Conservation (phyloP, 2,888 invertebrate species). For the Ernsta delagoae region DNA sequence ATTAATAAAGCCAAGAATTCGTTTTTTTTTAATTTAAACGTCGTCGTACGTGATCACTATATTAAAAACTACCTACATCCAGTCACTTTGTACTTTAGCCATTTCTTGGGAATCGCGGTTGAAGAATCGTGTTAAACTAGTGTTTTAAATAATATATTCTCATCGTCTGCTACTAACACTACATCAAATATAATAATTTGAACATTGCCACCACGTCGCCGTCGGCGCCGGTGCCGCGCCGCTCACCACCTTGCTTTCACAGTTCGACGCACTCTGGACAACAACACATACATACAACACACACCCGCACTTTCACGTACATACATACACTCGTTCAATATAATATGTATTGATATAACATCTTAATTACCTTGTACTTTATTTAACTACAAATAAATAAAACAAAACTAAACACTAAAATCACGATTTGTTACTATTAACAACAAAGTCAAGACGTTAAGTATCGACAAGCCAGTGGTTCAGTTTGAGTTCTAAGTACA, state of each 20-base stretch:
- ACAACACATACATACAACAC: constrained; percentile 28
- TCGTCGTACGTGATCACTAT: too few species aligned
- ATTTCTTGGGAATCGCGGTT: too few species aligned
- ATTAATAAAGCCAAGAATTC: not conserved
- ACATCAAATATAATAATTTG: too few species aligned
- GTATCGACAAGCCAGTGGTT: constrained; percentile 40
- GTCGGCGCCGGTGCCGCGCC: too few species aligned
- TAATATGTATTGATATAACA: constrained; percentile 35
- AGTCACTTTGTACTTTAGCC: too few species aligned
- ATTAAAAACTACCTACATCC: too few species aligned
- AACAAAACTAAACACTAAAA: constrained; percentile 50
- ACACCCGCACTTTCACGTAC: constrained; percentile 38
- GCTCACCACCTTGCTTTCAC: too few species aligned
- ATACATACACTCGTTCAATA: constrained; percentile 38
- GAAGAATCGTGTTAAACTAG: too few species aligned
- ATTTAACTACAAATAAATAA: constrained; percentile 73
- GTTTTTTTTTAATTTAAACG: too few species aligned
- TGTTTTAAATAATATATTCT: too few species aligned
- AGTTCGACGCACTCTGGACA: constrained; percentile 5
- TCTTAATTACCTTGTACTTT: constrained; percentile 71
- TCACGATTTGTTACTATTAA: constrained; percentile 47
- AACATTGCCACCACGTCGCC: too few species aligned
- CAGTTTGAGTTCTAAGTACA: constrained; percentile 40
- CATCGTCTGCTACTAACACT: too few species aligned
- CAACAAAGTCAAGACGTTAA: constrained; percentile 40